Base-by-base conservation (phyloP, 2,113 vertebrate genomes). In the Brachyistius frenatus region DNA sequence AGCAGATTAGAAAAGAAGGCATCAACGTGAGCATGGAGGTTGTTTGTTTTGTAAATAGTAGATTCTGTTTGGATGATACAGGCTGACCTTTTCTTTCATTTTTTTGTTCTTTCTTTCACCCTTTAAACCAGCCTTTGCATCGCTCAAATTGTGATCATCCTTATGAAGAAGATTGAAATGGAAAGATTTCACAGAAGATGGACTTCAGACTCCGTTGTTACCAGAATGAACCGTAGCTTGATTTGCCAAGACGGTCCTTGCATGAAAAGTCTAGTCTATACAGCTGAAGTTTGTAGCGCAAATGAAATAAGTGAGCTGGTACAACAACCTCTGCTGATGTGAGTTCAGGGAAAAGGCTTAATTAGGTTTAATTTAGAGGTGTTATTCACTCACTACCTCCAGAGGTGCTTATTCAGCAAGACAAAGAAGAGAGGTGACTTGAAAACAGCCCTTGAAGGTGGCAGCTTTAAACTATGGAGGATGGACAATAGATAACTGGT, bases 301-400 rank as follows among this genome's bases (percentile, higher is more conserved):
- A 72, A 74, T 71, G 23, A 68, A 86, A 76, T 30, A 54, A 68
- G 37, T 63, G 52, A 63, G 76, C 36, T 49, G 39, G 58, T 44
- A 30, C 60, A 32, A 71, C 54, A 30, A 71, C 67, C 67, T 76
- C 52, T 62, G 66, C 61, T n/a, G 33, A 58, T 62, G 77, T 44
- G 61, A 65, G 77, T 83, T 77, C 67, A 83, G 66, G 41, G 30
- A 56, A 77, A 86, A 84, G 60, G 83, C 78, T 88, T 83, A 91
- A 91, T 90, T 82, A 79, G 83, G 79, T 89, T 81, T 85, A 80
- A 89, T 88, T 91, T 60, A 60, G 71, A 73, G 63, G 36, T 65
- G 83, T 78, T 73, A 80, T 82, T 86, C 57, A 68, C 73, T 77
- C 54, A 11, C 71, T 76, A 58, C 47, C 49, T 73, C 50, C 1